Evolutionary conservation across 1,140 invertebrate species (phyloP).

Genomic region (Nasonia vitripennis): DNA sequence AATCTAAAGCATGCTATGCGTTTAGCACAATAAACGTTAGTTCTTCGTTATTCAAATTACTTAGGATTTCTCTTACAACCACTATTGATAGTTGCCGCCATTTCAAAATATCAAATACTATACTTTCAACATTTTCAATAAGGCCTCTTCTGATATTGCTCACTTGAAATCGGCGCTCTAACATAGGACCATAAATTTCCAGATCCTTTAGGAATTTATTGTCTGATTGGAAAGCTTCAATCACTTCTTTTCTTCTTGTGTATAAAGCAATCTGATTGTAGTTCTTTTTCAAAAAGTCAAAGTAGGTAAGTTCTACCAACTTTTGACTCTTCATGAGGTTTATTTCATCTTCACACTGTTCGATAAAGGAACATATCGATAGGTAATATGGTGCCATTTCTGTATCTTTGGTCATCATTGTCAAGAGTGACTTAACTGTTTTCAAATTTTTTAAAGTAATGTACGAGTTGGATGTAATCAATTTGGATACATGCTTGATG

Average conservation of each 20-base stretch:
- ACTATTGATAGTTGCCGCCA: neutral
- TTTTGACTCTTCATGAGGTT: neutral
- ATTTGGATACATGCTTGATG: slow-evolving; percentile 10
- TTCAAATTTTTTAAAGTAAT: neutral
- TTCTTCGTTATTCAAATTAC: slow-evolving; percentile 12
- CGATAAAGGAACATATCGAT: neutral
- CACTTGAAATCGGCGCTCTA: neutral
- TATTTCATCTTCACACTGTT: slow-evolving; percentile 1
- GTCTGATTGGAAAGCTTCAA: neutral
- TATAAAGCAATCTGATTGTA: slow-evolving; percentile 19
- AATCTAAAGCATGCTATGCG: neutral
- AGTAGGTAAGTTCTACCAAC: neutral
- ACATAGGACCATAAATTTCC: slow-evolving; percentile 1
- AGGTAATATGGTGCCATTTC: neutral
- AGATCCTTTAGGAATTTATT: neutral
- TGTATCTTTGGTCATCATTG: neutral
- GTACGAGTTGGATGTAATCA: neutral
- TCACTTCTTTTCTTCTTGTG: neutral
- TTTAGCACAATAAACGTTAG: neutral
- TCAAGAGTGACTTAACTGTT: neutral
- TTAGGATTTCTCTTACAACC: slow-evolving; percentile 14
- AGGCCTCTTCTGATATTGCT: slow-evolving; percentile 3
- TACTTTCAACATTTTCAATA: neutral
- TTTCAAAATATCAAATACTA: slow-evolving; percentile 12
- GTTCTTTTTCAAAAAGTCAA: slow-evolving; percentile 8